Percentiles rank a stretch among this genome's conserved stretches.
These are phyloP conservation scores for Littorina saxatilis DNA, from an alignment of 1,140 invertebrate species.

Conservation along the genomic window DNA sequence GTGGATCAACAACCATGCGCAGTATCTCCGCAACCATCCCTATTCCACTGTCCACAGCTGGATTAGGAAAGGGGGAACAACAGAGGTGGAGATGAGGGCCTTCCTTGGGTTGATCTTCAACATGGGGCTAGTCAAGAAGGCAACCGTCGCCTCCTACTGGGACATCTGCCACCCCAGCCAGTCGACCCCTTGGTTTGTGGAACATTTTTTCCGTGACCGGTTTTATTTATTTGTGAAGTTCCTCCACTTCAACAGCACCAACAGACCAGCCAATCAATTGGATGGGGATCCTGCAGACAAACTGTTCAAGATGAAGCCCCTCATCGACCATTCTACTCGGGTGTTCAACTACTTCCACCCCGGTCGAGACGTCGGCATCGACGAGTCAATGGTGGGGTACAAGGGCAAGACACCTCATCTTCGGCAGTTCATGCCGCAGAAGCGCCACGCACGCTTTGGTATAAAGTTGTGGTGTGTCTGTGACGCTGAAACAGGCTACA, in stretches of 20 bases:
- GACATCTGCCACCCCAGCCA: slow-evolving; percentile 1
- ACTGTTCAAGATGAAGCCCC: not conserved
- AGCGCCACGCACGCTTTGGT: slow-evolving; percentile 18
- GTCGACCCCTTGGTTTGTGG: slow-evolving; percentile 5
- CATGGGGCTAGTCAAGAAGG: slow-evolving; percentile 17
- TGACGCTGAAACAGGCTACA: slow-evolving; percentile 8
- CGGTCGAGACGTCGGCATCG: not conserved
- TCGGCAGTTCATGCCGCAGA: slow-evolving; percentile 7
- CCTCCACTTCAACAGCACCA: slow-evolving; percentile 10
- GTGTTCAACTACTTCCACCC: slow-evolving; percentile 5
- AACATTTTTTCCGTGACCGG: slow-evolving; percentile 14
- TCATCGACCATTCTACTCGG: slow-evolving; percentile 1
- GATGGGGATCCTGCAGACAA: not conserved
- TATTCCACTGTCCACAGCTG: not conserved
- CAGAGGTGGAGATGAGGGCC: not conserved
- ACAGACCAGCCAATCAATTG: not conserved
- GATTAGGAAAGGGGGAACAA: not conserved
- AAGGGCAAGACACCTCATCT: slow-evolving; percentile 20
- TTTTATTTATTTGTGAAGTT: slow-evolving; percentile 9
- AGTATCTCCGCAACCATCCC: not conserved
- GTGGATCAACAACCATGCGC: not conserved
- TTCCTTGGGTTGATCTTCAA: slow-evolving; percentile 3
- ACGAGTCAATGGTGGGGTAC: slow-evolving; percentile 9
- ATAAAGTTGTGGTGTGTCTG: not conserved
- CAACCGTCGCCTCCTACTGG: slow-evolving; percentile 17